Evolutionary conservation across 2,888 invertebrate genomes (phyloP), one percentile per base, ranked within the genome.

Genomic region (Lamellibrachia columna): DNA sequence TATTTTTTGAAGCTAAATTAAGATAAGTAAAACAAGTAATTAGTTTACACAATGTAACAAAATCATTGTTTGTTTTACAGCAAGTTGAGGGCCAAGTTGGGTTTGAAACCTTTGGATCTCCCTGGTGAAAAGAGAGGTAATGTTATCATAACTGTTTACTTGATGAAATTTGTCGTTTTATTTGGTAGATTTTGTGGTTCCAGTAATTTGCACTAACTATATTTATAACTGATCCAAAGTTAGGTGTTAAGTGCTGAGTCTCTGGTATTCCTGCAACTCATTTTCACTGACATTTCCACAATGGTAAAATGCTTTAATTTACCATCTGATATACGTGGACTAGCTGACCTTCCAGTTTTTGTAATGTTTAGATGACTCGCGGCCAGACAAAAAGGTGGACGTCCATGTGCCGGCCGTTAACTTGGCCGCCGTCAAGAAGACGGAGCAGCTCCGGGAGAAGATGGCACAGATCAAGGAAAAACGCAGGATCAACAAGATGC

Each of bases 1-100:
- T 40, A 40, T 40, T 40, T 40, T 40, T 55, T 55, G 9, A 9
- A 7, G 9, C 55, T 55, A 9, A 55, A 55, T 9, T 55, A 9
- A 55, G 2, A 55, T 55, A 55, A 90, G 90, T 28, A 90, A 90
- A 90, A 52, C 1, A 1, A 4, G 52, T 90, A 11, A 90, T n/a
- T 90, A 90, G 15, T 90, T 90, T 90, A n/a, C 9, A 40, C 90
- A 90, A 22, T 7, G 22, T 75, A 75, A 75, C 22, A 58, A 58
- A 75, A 15, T 53, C 53, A 11, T 55, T 15, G 52, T 93, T 93
- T 92, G 52, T 91, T 58, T 95, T 95, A 90, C 94, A 99, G 99
- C 97, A 98, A 98, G 94, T 97, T 99, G 15, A 97, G 99, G 95
- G 98, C 98, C 1, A 99, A 99, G 96, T 97, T 99, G 53, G 99